Percentiles rank a stretch among this genome's conserved stretches.
These are phyloP conservation scores for Whitmania pigra DNA, from an alignment of 1,140 invertebrate species.

Conservation along the genomic window DNA sequence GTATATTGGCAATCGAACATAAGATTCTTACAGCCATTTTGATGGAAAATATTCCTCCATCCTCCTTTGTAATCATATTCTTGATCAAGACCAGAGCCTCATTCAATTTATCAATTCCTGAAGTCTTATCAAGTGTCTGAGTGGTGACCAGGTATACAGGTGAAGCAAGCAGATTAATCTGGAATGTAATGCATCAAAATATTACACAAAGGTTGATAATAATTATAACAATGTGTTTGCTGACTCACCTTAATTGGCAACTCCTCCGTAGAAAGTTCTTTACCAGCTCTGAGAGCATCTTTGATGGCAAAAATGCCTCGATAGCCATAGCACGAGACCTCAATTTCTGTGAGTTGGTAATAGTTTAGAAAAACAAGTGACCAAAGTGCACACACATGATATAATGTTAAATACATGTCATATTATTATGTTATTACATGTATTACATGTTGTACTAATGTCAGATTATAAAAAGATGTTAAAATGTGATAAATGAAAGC, in stretches of 20 bases:
- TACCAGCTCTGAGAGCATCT: constrained; percentile 73
- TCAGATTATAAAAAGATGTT: not conserved
- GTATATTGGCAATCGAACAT: not conserved
- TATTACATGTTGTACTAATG: no score
- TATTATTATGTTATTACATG: no score
- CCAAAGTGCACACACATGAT: not conserved
- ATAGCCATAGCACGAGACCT: constrained; percentile 95
- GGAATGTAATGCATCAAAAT: constrained; percentile 23
- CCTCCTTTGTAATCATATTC: constrained; percentile 58
- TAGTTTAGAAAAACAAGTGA: not conserved
- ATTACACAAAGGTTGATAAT: no score
- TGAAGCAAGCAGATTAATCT: constrained; percentile 95
- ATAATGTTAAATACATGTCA: no score
- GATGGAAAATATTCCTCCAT: constrained; percentile 82
- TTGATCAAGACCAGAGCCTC: constrained; percentile 77
- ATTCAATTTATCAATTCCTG: constrained; percentile 58
- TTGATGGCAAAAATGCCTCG: constrained; percentile 99
- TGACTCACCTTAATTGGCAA: constrained; percentile 69
- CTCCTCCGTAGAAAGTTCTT: constrained; percentile 79
- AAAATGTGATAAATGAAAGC: not conserved
- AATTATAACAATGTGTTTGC: no score
- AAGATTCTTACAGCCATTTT: constrained; percentile 11
- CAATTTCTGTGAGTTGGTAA: constrained; percentile 55
- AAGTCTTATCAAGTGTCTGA: constrained; percentile 84
- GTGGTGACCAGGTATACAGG: constrained; percentile 97